These are phyloP conservation scores for Panulirus ornatus DNA, from an alignment of 1,140 invertebrate genomes.

Conservation along the genomic window DNA sequence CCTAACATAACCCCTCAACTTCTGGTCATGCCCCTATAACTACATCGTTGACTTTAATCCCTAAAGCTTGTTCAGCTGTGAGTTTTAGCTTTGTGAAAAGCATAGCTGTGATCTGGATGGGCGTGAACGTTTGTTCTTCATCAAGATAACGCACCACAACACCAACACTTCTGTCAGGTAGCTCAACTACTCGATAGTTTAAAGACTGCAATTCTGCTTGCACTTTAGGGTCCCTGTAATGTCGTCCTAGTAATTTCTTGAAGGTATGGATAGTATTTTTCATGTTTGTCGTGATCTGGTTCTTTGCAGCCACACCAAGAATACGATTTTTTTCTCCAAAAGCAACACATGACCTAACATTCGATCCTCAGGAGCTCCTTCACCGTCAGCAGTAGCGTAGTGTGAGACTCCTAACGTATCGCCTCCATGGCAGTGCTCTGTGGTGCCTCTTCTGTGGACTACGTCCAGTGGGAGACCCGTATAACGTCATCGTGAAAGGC, in stretches of 20 bases:
- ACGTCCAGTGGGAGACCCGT: too few species aligned
- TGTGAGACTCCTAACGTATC: too few species aligned
- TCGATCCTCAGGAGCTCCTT: too few species aligned
- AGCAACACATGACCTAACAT: slow-evolving; percentile 95
- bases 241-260: slow-evolving; percentile 91
- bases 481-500: too few species aligned
- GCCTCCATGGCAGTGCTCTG: too few species aligned
- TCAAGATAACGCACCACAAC: slow-evolving; percentile 90
- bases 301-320: slow-evolving; percentile 97
- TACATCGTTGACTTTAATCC: slow-evolving; percentile 96
- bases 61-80: slow-evolving; percentile 90
- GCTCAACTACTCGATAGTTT: slow-evolving; percentile 61
- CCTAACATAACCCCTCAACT: too few species aligned
- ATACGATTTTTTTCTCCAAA: slow-evolving; percentile 95
- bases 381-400: too few species aligned
- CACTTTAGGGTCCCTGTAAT: slow-evolving; percentile 74
- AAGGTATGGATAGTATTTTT: slow-evolving; percentile 97
- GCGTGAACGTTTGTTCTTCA: slow-evolving; percentile 91
- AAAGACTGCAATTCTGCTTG: slow-evolving; percentile 59
- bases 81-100: slow-evolving; percentile 98
- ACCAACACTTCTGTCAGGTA: slow-evolving; percentile 66
- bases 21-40: slow-evolving; percentile 97
- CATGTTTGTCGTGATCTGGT: slow-evolving; percentile 97
- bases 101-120: slow-evolving; percentile 98
- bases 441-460: too few species aligned